Evolutionary conservation across 2,797 vertebrate species (phyloP), one percentile per base, ranked within the genome.

Genomic region (Salmo trutta): DNA sequence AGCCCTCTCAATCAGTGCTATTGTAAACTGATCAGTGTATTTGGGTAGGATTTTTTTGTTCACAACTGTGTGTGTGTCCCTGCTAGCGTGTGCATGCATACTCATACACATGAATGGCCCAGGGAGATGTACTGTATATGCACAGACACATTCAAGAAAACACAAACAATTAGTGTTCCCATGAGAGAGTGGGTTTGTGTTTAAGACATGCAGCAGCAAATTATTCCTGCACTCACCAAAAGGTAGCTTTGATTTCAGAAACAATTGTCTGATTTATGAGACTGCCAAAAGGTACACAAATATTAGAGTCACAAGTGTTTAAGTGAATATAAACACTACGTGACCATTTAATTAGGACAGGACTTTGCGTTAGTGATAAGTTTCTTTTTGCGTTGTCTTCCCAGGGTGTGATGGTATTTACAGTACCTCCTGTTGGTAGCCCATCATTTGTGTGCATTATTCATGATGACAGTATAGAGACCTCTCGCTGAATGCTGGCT

Each of bases 391-490:
- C 10, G 3, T 12, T 14, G 41, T 47, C 41, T 47, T 47, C 10
- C 41, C 41, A 47, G 41, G 41, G 41, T 47, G 41, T 12, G 10
- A 47, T 10, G 10, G 10, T 47, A 66, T 81, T 89, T 84, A 83
- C 68, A 86, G 29, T 75, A 82, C 86, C 27, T 86, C 86, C 88
- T 77, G 88, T 73, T 85, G 90, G 76, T 81, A 82, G 85, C 80
- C 83, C 82, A 84, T 88, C 87, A 86, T 88, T 82, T 89, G 82
- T 77, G 64, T 91, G 87, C 83, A 92, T 92, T 88, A 92, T 90
- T 91, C 77, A 91, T 10, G 10, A 6, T 27, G 16, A 33, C 41
- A 47, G 41, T 54, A 78, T 47, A 21, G 33, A 36, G 54, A 54
- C 16, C 69, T 81, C 89, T 41, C 52, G 84, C 85, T 88, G 86